These are phyloP conservation scores for Nylanderia fulva DNA, from an alignment of 1,140 invertebrate species.

Conservation along the genomic window DNA sequence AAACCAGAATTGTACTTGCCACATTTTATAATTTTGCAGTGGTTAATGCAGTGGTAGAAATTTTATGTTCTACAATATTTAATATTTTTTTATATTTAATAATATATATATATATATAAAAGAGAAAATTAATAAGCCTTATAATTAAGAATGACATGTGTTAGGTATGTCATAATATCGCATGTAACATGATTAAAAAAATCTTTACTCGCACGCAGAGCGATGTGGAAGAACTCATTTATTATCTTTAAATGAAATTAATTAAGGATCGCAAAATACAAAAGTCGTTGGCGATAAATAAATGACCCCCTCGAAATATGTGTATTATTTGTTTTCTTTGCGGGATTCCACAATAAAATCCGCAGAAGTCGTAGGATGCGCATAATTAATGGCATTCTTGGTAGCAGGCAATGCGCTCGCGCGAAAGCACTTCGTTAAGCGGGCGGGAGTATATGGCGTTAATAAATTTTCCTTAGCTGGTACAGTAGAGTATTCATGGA, in stretches of 20 bases:
- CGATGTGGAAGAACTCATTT: not conserved
- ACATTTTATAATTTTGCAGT: no score
- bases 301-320: not conserved
- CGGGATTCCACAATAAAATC: constrained; percentile 58
- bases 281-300: not conserved
- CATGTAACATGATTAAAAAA: not conserved
- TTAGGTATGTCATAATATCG: not conserved
- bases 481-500: constrained; percentile 7
- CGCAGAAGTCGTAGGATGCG: constrained; percentile 15
- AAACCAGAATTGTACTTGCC: no score
- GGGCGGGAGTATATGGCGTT: constrained; percentile 35
- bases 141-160: not conserved
- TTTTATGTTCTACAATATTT: no score
- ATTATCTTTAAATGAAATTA: constrained; percentile 7
- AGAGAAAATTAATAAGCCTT: no score
- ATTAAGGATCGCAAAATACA: not conserved
- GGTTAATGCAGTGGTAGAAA: no score
- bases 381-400: constrained; percentile 63
- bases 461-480: constrained; percentile 52
- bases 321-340: constrained; percentile 30
- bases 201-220: not conserved
- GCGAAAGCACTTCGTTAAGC: constrained; percentile 60
- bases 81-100: no score
- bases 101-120: no score
- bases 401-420: constrained; percentile 51